These are phyloP conservation scores for Mesaphorura yosii DNA, from an alignment of 1,140 invertebrate species.

Conservation along the genomic window DNA sequence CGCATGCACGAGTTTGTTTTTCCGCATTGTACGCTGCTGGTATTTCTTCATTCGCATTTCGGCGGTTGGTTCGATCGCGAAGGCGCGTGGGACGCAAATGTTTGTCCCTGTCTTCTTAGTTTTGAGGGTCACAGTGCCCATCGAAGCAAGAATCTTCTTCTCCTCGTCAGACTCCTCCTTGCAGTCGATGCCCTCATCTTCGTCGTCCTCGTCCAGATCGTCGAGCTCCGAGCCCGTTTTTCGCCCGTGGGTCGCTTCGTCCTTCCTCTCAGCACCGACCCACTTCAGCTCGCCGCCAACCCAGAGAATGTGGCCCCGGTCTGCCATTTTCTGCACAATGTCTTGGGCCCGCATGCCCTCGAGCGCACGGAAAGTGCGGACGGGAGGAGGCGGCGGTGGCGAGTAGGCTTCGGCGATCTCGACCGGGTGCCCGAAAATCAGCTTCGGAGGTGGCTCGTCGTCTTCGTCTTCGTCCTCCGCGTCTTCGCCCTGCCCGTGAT, in stretches of 20 bases:
- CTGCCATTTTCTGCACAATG: slow-evolving; percentile 14
- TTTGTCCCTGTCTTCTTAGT: too few relatives aligned
- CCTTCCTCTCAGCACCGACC: neutral
- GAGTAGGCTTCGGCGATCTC: neutral
- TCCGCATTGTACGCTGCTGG: too few relatives aligned
- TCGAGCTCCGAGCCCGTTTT: slow-evolving; percentile 1
- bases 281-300: slow-evolving; percentile 4
- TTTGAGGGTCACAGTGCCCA: too few relatives aligned
- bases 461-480: too few relatives aligned
- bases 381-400: neutral
- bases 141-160: neutral
- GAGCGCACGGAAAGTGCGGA: neutral
- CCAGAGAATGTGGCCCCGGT: slow-evolving; percentile 9
- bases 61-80: too few relatives aligned
- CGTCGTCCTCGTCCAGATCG: slow-evolving; percentile 8
- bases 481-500: too few relatives aligned
- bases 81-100: too few relatives aligned
- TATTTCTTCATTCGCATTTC: too few relatives aligned
- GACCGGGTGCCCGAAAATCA: too few relatives aligned
- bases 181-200: slow-evolving; percentile 2
- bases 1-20: too few relatives aligned
- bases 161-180: neutral
- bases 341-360: slow-evolving; percentile 5
- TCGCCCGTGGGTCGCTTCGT: neutral
- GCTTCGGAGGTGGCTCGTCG: too few relatives aligned